A percentile compares a stretch with the other conserved stretches of the same genome.
Conservation (phyloP, 2,888 invertebrate genomes). For the Halocaridina rubra region DNA sequence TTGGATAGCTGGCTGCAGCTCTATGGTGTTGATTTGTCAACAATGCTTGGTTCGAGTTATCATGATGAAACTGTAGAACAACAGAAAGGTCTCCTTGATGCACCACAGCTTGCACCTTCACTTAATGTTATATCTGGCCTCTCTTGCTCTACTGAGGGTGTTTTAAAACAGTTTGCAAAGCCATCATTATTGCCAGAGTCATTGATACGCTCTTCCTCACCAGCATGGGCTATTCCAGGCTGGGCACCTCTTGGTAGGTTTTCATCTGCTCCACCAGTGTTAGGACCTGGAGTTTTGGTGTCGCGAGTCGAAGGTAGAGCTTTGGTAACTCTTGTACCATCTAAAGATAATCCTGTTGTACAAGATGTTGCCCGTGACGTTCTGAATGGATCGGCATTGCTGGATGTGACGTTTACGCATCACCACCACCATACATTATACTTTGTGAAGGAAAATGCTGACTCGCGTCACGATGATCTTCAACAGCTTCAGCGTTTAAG, state of each 20-base stretch:
- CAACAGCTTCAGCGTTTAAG: constrained; percentile 83
- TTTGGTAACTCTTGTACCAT: constrained; percentile 88
- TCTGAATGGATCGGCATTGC: constrained; percentile 91
- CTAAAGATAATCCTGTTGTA: constrained; percentile 69
- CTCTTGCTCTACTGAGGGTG: constrained; percentile 88
- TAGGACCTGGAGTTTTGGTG: constrained; percentile 90
- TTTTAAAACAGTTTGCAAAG: constrained; percentile 85
- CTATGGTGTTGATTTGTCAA: constrained; percentile 85
- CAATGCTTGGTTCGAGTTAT: constrained; percentile 87
- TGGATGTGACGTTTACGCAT: constrained; percentile 91
- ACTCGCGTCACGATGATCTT: constrained; percentile 87
- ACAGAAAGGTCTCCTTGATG: constrained; percentile 69
- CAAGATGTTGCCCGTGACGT: constrained; percentile 88
- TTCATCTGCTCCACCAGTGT: constrained; percentile 59
- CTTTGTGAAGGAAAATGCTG: constrained; percentile 79
- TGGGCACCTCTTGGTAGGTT: constrained; percentile 51
- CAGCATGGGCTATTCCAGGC: constrained; percentile 48
- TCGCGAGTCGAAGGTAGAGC: constrained; percentile 86
- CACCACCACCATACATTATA: constrained; percentile 94
- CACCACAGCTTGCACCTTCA: constrained; percentile 85
- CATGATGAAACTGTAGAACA: constrained; percentile 78
- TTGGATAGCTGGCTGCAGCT: constrained; percentile 87
- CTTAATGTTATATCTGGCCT: constrained; percentile 91
- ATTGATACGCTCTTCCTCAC: constrained; percentile 69
- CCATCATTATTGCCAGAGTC: constrained; percentile 75